Conservation (phyloP, 2,888 invertebrate species). For the Cheilosia vulpina region DNA sequence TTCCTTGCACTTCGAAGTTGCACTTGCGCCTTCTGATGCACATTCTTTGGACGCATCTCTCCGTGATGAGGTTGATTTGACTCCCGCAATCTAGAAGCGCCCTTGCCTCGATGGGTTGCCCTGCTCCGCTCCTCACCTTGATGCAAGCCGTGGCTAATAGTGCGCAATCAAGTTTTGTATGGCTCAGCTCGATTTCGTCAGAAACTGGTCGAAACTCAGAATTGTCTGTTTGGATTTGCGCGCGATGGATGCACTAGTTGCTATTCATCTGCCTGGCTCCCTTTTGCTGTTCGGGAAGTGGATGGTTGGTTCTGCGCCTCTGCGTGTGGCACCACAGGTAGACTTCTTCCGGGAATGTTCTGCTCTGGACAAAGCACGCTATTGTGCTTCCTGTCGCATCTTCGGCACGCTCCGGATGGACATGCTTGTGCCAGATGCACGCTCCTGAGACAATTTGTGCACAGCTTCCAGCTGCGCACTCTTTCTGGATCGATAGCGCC, state of each 20-base stretch:
- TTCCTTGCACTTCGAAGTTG: background rate
- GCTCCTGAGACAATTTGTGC: background rate
- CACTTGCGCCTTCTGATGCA: background rate
- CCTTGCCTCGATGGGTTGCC: background rate
- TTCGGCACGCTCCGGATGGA: constrained; percentile 1
- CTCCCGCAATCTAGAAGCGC: constrained; percentile 25
- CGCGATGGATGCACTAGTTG: background rate
- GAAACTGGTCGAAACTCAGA: background rate
- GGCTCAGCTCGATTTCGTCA: background rate
- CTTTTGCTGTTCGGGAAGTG: background rate
- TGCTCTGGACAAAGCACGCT: constrained; percentile 20
- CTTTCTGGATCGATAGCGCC: constrained; percentile 1
- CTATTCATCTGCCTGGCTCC: background rate
- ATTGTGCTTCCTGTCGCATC: constrained; percentile 18
- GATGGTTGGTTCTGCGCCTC: background rate
- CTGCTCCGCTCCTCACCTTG: background rate
- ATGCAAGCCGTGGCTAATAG: constrained; percentile 4
- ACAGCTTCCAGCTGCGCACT: constrained; percentile 9
- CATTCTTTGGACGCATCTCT: constrained; percentile 5
- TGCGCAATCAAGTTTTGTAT: background rate
- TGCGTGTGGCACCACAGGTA: background rate
- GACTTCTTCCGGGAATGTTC: background rate
- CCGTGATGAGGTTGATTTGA: constrained; percentile 14
- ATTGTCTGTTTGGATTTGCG: background rate
- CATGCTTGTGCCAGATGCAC: background rate